Evolutionary conservation across 2,113 vertebrate species (phyloP), one percentile per base, ranked within the genome.

Genomic region (Donacobius atricapilla): DNA sequence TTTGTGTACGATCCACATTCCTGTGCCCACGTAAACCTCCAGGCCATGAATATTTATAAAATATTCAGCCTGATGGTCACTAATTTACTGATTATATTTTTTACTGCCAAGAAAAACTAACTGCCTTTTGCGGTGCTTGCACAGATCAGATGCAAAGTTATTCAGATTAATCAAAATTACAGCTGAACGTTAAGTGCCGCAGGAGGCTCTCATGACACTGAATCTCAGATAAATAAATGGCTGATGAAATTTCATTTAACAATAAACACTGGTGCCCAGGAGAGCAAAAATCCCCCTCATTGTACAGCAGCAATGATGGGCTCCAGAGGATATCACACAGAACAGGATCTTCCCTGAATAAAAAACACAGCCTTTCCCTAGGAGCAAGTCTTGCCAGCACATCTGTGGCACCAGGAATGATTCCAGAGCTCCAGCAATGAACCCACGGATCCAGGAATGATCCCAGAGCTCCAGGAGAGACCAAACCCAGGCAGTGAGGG

Each of bases 161-260:
- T 94, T 91, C 87, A 77, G 87, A 82, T 92, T 87, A 96, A 96
- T 95, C 89, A 86, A 40, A 89, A 86, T 91, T 80, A 73, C 50
- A 81, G 71, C 87, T 68, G 87, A 86, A 80, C 20, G 45, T 53
- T 60, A 50, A 83, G 91, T 39, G 76, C 83, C 87, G 83, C 83
- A 87, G 87, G 57, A 92, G 87, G 80, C 72, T 83, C 83, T 83
- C 42, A 3, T 6, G 76, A 31, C 24, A 30, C 87, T 7, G 80
- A 77, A 23, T 37, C 91, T 37, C 87, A 19, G 63, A 22, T 76
- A 61, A 61, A 89, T 92, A 77, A 89, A 86, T n/a, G 80, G 83
- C 37, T 96, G 91, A 91, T 77, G 89, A 83, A 87, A 91, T 92
- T 73, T 91, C 68, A 61, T 86, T 83, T 92, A 90, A 76, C 89